Percentiles rank a stretch among this genome's conserved stretches.
phyloP scores from a whole-genome alignment of 2,113 vertebrate species.

The Eubucco bourcierii region DNA sequence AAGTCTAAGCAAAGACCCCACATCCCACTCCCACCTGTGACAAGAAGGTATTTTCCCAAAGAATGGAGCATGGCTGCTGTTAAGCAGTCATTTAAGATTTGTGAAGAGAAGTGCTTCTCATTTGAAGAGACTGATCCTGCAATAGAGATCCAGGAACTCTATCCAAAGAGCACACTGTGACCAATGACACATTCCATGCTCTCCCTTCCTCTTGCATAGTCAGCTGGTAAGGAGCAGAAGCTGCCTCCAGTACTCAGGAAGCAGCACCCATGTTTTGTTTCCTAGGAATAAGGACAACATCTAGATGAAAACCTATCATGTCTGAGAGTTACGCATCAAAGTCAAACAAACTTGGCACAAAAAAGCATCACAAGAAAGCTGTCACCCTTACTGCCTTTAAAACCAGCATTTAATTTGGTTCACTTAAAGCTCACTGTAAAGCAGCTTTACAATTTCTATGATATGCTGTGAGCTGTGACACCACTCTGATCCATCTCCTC shows the following conservation, averaged over 20 bases:
- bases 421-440: slow-evolving; percentile 12
- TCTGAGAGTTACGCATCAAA: neutral
- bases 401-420: slow-evolving; percentile 28
- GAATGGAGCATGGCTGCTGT: neutral
- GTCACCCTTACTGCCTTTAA: neutral
- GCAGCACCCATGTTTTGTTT: slow-evolving; percentile 49
- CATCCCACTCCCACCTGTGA: neutral
- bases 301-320: neutral
- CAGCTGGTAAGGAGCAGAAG: slow-evolving; percentile 18
- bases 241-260: slow-evolving; percentile 39
- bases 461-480: neutral
- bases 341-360: neutral
- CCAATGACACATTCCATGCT: neutral
- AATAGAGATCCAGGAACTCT: neutral
- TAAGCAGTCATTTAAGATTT: neutral
- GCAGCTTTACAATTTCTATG: slow-evolving; percentile 10
- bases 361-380: neutral
- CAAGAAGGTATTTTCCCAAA: neutral
- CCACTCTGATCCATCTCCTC: slow-evolving; percentile 37
- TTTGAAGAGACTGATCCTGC: neutral
- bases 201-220: neutral
- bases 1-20: neutral
- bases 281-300: slow-evolving; percentile 33
- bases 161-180: neutral
- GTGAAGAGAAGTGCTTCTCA: neutral